These are phyloP conservation scores for Hyalella azteca DNA, from an alignment of 2,888 invertebrate genomes.

Conservation along the genomic window DNA sequence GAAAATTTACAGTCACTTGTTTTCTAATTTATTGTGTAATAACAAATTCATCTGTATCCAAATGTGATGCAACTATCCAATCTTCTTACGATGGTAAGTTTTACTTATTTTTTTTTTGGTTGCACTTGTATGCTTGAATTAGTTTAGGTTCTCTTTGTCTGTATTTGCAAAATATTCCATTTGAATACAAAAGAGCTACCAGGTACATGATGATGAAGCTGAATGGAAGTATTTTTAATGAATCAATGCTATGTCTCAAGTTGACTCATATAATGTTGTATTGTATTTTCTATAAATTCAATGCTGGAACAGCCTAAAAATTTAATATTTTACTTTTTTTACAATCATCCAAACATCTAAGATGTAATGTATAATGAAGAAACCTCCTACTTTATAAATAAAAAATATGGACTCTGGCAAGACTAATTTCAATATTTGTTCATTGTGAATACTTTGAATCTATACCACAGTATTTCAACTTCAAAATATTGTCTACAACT, in stretches of 20 bases:
- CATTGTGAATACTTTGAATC: not conserved
- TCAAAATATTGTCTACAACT: not conserved
- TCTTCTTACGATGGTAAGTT: slow-evolving; percentile 30
- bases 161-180: not conserved
- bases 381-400: not conserved
- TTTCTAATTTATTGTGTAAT: not conserved
- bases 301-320: too few relatives aligned
- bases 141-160: not conserved
- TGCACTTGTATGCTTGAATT: not conserved
- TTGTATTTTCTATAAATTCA: too few relatives aligned
- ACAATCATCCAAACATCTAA: too few relatives aligned
- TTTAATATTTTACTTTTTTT: too few relatives aligned
- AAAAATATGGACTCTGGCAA: not conserved
- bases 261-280: not conserved
- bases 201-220: not conserved
- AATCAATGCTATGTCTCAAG: not conserved
- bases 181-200: not conserved
- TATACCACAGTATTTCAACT: not conserved
- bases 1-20: not conserved
- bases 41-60: not conserved
- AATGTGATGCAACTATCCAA: slow-evolving; percentile 23
- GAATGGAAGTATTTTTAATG: not conserved
- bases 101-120: not conserved
- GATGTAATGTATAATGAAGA: too few relatives aligned
- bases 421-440: not conserved